Conservation (phyloP, 2,888 invertebrate genomes). For the Crepidodera aurea region DNA sequence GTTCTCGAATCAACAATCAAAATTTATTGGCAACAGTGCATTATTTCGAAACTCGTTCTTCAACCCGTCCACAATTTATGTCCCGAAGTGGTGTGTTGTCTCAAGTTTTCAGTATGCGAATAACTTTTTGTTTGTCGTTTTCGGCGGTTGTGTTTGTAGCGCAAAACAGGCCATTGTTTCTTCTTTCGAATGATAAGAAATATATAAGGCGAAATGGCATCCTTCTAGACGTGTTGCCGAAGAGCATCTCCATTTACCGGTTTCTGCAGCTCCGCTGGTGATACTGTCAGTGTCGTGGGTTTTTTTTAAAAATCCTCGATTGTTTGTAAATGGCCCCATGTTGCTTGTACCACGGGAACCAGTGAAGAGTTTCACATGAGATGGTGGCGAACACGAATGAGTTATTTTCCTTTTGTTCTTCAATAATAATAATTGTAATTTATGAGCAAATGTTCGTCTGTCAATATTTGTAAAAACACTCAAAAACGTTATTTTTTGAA, state of each 20-base stretch:
- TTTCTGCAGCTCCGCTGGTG: constrained; percentile 32
- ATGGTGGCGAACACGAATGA: constrained; percentile 14
- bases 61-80: constrained; percentile 54
- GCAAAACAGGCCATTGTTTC: constrained; percentile 53
- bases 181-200: constrained; percentile 43
- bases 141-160: constrained; percentile 48
- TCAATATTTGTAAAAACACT: no score
- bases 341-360: constrained; percentile 24
- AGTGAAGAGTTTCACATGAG: constrained; percentile 23
- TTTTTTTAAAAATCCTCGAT: constrained; percentile 21
- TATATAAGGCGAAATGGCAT: constrained; percentile 42
- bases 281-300: constrained; percentile 26
- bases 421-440: constrained; percentile 10
- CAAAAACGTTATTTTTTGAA: no score
- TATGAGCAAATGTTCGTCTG: no score
- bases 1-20: not conserved
- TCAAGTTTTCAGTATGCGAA: constrained; percentile 38
- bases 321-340: constrained; percentile 28
- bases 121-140: constrained; percentile 43
- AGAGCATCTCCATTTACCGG: constrained; percentile 48
- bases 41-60: constrained; percentile 46
- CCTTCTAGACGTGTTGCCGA: constrained; percentile 40
- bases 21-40: constrained; percentile 33
- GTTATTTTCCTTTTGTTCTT: constrained; percentile 26
- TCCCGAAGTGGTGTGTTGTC: constrained; percentile 47